Percentiles rank a stretch among this genome's conserved stretches.
phyloP scores from a whole-genome alignment of 35 echinoderm and acorn worm species.

The Stichopus chloronotus region DNA sequence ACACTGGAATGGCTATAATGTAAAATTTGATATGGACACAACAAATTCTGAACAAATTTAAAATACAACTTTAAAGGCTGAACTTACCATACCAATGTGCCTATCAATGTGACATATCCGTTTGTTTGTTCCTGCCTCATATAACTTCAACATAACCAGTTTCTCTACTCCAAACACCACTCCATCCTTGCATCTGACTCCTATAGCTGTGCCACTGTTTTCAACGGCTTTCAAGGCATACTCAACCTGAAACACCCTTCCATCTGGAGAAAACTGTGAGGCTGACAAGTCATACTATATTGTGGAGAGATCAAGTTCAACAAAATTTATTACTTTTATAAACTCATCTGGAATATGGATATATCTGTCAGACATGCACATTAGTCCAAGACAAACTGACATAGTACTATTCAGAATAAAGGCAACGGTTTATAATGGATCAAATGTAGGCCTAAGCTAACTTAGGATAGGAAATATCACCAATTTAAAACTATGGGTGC shows the following conservation, averaged over 20 bases:
- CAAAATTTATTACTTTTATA: not conserved
- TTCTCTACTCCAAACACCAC: constrained; percentile 99
- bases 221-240: constrained; percentile 99
- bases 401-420: too few species aligned
- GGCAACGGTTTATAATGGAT: too few species aligned
- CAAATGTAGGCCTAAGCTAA: too few species aligned
- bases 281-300: constrained; percentile 97
- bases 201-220: constrained; percentile 96
- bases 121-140: constrained; percentile 95
- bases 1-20: too few species aligned
- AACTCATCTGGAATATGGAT: too few species aligned
- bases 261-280: constrained; percentile 99
- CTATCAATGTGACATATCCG: constrained; percentile 95
- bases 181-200: constrained; percentile 94
- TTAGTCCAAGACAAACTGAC: too few species aligned
- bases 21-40: too few species aligned
- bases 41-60: too few species aligned
- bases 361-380: too few species aligned
- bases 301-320: not conserved
- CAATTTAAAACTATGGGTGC: too few species aligned
- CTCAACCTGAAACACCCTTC: constrained; percentile 95
- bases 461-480: too few species aligned
- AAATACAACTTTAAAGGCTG: too few species aligned
- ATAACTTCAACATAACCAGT: constrained; percentile 87
- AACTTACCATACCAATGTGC: constrained; percentile 97